Conservation (phyloP, 2,888 invertebrate genomes). For the Cosmia pyralina region DNA sequence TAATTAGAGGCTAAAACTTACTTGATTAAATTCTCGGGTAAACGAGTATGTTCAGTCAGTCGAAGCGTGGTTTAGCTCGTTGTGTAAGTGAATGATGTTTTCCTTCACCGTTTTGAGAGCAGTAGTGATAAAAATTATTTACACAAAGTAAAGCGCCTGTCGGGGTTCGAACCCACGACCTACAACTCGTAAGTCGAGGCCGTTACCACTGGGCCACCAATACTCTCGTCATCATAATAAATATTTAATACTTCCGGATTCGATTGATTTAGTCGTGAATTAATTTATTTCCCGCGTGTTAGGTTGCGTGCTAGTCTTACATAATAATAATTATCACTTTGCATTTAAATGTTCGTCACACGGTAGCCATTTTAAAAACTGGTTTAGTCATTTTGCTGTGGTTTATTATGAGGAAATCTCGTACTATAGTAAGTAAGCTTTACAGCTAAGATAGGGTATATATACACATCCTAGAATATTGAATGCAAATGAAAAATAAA, state of each 20-base stretch:
- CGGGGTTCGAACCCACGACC: no score
- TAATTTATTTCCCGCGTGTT: conserved; percentile 30
- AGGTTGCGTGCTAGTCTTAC: conserved; percentile 21
- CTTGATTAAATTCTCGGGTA: not conserved
- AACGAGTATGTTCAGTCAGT: not conserved
- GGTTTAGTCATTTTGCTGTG: not conserved
- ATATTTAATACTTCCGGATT: conserved; percentile 53
- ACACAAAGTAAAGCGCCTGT: no score
- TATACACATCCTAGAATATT: no score
- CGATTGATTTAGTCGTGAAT: conserved; percentile 24
- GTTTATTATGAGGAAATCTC: not conserved
- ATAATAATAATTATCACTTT: conserved; percentile 23
- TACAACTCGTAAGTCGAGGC: no score
- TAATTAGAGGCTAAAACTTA: not conserved
- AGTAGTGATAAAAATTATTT: no score
- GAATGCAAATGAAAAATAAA: no score
- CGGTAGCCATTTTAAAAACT: conserved; percentile 8
- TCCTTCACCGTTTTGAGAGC: no score
- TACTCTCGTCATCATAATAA: conserved; percentile 2
- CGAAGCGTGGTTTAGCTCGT: no score
- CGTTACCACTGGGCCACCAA: no score
- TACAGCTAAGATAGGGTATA: no score
- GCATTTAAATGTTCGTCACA: not conserved
- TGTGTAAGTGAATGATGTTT: no score
- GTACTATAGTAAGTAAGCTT: no score